Base-by-base conservation (phyloP, 2,888 invertebrate genomes). In the Octodonta nipae region DNA sequence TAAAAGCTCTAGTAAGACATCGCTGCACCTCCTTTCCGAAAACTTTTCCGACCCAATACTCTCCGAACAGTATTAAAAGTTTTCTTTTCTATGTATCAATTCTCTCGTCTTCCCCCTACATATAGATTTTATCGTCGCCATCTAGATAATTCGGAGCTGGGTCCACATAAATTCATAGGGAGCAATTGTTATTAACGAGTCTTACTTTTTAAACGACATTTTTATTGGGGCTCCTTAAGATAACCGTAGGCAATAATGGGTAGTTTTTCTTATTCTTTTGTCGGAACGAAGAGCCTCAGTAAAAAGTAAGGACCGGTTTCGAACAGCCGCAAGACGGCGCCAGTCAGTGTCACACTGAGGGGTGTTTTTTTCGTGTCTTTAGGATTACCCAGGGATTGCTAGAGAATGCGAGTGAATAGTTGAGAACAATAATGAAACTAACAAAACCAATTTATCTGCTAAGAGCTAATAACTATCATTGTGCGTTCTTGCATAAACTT, bases 161-260 rank as follows among this genome's bases (percentile, higher is more conserved):
- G 46, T 47, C 44, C 45, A 50, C 51, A 55, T 58, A 57, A 60
- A 60, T 57, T 56, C 58, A 59, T 56, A 55, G 52, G 46, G 47
- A 47, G 55, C 58, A 54, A 58, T 58, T 55, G 55, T 54, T 59
- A 58, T 59, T 59, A 59, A 58, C 54, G 56, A 22, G 22, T 11
- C 22, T 56, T 57, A 56, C 57, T 55, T 57, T 57, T 57, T 55
- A 58, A 60, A 60, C 58, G 59, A 59, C 59, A 58, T 56, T 60
- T 61, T 61, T 60, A 61, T 60, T 56, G 60, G 55, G 56, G 55
- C 58, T 58, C 56, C 60, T 59, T 60, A 60, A 60, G 61, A 61
- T 61, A 61, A 61, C 61, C 57, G 60, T 61, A 60, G 60, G 60
- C 60, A 60, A 60, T 60, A 61, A 60, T 61, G 60, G 60, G 56